Conservation (phyloP, 1,140 invertebrate genomes). For the Dufourea novaeangliae region DNA sequence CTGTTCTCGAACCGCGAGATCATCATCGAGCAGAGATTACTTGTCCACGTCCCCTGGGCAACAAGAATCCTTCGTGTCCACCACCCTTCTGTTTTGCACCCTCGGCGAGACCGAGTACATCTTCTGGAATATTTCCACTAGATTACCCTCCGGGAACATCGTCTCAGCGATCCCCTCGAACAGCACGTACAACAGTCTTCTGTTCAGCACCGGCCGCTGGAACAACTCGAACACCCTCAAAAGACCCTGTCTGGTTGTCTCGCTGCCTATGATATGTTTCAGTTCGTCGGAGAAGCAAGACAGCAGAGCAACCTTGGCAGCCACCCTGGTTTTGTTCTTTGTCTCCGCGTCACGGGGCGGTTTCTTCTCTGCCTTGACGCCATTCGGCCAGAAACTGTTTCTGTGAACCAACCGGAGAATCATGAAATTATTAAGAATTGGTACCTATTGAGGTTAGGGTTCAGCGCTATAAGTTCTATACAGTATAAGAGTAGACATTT, state of each 20-base stretch:
- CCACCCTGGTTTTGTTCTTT: slow-evolving; percentile 90
- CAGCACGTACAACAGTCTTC: slow-evolving; percentile 92
- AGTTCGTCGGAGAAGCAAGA: slow-evolving; percentile 92
- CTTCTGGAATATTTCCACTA: slow-evolving; percentile 85
- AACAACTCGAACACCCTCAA: slow-evolving; percentile 94
- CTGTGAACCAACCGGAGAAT: slow-evolving; percentile 76
- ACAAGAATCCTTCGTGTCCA: slow-evolving; percentile 70
- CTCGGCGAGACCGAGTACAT: slow-evolving; percentile 84
- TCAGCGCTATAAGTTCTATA: no score
- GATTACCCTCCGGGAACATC: slow-evolving; percentile 89
- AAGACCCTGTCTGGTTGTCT: slow-evolving; percentile 93
- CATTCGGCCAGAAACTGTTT: slow-evolving; percentile 91
- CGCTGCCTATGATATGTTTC: slow-evolving; percentile 94
- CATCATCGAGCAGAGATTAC: no score
- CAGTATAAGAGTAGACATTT: no score
- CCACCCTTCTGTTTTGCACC: slow-evolving; percentile 74
- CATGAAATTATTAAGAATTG: background rate
- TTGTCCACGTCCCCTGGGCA: slow-evolving; percentile 29
- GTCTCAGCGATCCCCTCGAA: slow-evolving; percentile 90
- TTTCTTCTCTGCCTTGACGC: slow-evolving; percentile 84
- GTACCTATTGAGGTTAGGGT: no score
- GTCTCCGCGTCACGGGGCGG: slow-evolving; percentile 87
- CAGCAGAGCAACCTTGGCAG: slow-evolving; percentile 92
- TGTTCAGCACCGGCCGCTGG: slow-evolving; percentile 92
- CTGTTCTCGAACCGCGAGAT: slow-evolving; percentile 1